phyloP scores from a whole-genome alignment of 2,113 vertebrate species.

The Columba janthina region DNA sequence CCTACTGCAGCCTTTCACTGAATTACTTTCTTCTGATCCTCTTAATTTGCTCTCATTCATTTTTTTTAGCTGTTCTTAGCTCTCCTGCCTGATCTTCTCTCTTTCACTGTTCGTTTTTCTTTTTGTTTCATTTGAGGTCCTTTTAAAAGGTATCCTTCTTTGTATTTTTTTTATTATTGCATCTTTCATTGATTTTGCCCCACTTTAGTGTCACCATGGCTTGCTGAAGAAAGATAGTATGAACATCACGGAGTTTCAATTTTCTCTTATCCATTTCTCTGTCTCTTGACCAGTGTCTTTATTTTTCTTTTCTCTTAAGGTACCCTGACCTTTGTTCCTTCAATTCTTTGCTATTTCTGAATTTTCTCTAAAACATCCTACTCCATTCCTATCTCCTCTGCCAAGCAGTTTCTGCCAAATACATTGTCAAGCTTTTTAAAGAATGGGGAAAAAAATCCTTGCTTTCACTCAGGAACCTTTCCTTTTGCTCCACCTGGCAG shows the following conservation, averaged over 20 bases:
- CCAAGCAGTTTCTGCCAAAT: slow-evolving; percentile 28
- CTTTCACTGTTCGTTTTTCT: not conserved
- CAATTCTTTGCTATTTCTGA: slow-evolving; percentile 27
- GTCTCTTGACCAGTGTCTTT: not conserved
- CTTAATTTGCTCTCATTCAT: not conserved
- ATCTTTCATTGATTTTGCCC: not conserved
- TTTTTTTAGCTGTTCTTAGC: not conserved
- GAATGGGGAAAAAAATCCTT: not conserved
- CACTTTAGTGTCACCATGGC: not conserved
- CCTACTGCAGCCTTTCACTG: not conserved
- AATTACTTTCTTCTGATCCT: not conserved
- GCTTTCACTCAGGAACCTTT: not conserved
- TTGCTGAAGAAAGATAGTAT: not conserved
- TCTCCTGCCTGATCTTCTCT: not conserved
- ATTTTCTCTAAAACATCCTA: slow-evolving; percentile 24
- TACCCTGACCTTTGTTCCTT: slow-evolving; percentile 6
- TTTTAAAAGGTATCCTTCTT: not conserved
- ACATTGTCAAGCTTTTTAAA: slow-evolving; percentile 2
- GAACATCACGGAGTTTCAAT: not conserved
- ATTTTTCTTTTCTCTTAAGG: slow-evolving; percentile 14
- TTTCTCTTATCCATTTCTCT: not conserved
- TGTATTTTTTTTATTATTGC: not conserved
- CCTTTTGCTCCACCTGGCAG: not conserved
- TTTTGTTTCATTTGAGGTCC: not conserved
- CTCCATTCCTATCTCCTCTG: not conserved